Conservation (phyloP, 2,113 vertebrate species). For the Cephalopterus ornatus region DNA sequence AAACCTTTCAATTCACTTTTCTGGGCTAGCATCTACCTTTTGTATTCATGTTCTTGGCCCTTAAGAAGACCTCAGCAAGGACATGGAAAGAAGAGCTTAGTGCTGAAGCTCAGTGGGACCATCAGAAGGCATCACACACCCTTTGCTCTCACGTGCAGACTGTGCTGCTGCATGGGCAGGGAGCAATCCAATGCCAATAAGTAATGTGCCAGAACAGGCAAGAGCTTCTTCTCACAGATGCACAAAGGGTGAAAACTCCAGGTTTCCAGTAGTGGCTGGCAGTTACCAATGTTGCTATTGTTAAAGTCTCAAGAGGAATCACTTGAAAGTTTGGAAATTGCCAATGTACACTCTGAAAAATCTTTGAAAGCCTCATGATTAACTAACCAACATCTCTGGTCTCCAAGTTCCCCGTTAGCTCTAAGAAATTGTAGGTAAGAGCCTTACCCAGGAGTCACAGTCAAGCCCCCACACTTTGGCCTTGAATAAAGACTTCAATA, state of each 20-base stretch:
- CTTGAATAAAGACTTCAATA: not conserved
- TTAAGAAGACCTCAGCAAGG: not conserved
- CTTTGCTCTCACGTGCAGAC: not conserved
- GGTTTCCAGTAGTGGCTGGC: not conserved
- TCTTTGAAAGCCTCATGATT: not conserved
- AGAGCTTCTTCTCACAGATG: accelerated
- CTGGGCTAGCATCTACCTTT: not conserved
- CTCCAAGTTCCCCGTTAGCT: not conserved
- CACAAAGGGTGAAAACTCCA: not conserved
- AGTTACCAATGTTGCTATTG: not conserved
- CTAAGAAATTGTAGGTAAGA: not conserved
- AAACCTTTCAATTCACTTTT: not conserved
- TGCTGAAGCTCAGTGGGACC: not conserved
- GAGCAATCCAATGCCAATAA: accelerated
- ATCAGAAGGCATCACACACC: not conserved
- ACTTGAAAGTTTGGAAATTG: not conserved
- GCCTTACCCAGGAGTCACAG: not conserved
- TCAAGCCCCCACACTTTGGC: not conserved
- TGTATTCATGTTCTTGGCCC: not conserved
- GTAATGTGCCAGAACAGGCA: accelerated
- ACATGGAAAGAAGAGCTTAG: not conserved
- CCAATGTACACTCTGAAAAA: not conserved
- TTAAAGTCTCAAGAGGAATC: not conserved
- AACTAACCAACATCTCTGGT: not conserved
- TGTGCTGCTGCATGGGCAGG: not conserved